phyloP scores from a whole-genome alignment of 2,113 vertebrate genomes.

The Piliocolobus tephrosceles region DNA sequence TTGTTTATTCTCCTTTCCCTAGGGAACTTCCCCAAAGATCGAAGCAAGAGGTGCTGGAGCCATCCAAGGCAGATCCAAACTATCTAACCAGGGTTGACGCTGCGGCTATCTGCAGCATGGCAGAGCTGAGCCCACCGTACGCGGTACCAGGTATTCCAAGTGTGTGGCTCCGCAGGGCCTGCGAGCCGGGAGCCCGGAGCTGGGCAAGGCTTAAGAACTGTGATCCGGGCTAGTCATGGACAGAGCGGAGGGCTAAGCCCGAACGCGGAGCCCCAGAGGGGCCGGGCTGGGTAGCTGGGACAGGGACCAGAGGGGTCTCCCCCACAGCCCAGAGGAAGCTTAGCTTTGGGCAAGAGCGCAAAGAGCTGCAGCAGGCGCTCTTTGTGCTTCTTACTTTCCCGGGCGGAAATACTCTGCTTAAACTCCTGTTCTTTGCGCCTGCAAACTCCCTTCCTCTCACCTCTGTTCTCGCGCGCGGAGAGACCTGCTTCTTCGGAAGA shows the following conservation, averaged over 20 bases:
- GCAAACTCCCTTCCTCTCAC: background rate
- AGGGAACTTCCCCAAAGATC: background rate
- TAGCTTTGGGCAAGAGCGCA: background rate
- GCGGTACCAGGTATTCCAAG: background rate
- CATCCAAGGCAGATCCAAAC: background rate
- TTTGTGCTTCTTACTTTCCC: background rate
- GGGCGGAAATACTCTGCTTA: background rate
- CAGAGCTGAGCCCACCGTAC: accelerated
- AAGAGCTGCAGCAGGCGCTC: background rate
- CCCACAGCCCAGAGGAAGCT: background rate
- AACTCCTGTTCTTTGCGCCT: background rate
- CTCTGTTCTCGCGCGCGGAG: accelerated
- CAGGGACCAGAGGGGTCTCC: too few species aligned
- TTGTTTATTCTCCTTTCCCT: background rate
- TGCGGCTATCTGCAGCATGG: accelerated
- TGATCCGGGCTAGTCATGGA: accelerated
- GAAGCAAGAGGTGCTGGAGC: background rate
- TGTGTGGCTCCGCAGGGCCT: background rate
- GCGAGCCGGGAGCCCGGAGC: accelerated
- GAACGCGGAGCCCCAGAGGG: accelerated
- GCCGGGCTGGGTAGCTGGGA: accelerated
- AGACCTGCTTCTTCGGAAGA: background rate
- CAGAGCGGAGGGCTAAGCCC: background rate
- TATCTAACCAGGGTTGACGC: background rate
- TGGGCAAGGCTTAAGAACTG: background rate